These are phyloP conservation scores for Thunnus albacares DNA, from an alignment of 2,797 vertebrate genomes.

Conservation along the genomic window DNA sequence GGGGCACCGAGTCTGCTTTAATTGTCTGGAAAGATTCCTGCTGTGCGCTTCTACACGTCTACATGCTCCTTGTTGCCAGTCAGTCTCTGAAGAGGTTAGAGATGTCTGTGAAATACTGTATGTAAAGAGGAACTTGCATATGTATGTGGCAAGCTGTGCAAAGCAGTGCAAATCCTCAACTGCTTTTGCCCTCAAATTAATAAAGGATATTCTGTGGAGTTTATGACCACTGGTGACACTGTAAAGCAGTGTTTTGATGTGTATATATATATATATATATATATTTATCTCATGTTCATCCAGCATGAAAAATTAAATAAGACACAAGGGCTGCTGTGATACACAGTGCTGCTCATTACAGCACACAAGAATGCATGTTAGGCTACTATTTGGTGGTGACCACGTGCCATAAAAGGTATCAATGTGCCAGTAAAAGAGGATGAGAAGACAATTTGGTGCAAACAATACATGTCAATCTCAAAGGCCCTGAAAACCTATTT, in stretches of 20 bases:
- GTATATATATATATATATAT: no score
- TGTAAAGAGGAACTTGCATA: constrained; percentile 7
- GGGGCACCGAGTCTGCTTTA: constrained; percentile 41
- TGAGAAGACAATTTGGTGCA: neutral
- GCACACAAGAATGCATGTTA: neutral
- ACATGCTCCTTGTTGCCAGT: constrained; percentile 15
- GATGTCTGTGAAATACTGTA: neutral
- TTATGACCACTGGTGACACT: neutral
- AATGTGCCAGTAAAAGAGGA: neutral
- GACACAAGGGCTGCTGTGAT: neutral
- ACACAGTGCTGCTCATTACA: neutral
- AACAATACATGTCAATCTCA: no score
- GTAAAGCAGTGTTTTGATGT: neutral
- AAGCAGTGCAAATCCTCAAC: neutral
- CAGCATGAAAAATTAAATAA: neutral
- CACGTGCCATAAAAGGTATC: neutral
- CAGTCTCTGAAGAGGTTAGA: neutral
- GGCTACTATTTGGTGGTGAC: neutral
- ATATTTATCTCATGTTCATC: neutral
- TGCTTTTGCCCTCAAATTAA: neutral
- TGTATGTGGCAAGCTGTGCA: neutral
- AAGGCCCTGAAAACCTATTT: no score
- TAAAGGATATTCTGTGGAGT: neutral
- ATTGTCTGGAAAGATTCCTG: constrained; percentile 48
- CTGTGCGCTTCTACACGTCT: constrained; percentile 27